phyloP scores from a whole-genome alignment of 2,888 invertebrate species.

The Chelonus formosanus region DNA sequence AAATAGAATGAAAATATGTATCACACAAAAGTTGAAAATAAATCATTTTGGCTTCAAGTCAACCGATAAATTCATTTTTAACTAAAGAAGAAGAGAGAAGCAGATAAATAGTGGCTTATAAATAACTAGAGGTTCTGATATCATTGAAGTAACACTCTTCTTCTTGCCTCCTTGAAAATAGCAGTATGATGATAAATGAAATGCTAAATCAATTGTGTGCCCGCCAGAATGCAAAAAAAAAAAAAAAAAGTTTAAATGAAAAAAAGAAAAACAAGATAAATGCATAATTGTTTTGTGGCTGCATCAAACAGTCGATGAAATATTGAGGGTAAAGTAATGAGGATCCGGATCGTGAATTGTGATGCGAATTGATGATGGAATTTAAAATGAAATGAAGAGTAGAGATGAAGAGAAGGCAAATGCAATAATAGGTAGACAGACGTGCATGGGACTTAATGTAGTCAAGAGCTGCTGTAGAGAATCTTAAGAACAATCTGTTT shows the following conservation, averaged over 20 bases:
- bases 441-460: too few species aligned
- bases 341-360: slow-evolving; percentile 5
- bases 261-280: neutral
- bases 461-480: too few species aligned
- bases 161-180: slow-evolving; percentile 1
- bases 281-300: slow-evolving; percentile 13
- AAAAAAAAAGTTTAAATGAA: neutral
- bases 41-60: slow-evolving; percentile 22
- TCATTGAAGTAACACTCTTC: neutral
- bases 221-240: neutral
- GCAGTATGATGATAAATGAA: slow-evolving; percentile 15
- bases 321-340: slow-evolving; percentile 8
- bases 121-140: slow-evolving; percentile 9
- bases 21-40: neutral
- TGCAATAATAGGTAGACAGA: slow-evolving; percentile 18
- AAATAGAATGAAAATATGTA: neutral
- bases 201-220: slow-evolving; percentile 7
- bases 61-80: slow-evolving; percentile 27
- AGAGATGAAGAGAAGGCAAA: slow-evolving; percentile 16
- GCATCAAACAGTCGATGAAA: slow-evolving; percentile 5
- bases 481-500: too few species aligned
- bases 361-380: slow-evolving; percentile 12
- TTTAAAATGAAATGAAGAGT: slow-evolving; percentile 4
- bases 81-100: slow-evolving; percentile 4
- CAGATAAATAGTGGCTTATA: neutral